Percentiles rank a stretch among this genome's conserved stretches.
Evolutionary conservation across 1,140 invertebrate species (phyloP).

Genomic region (Drosophila nigromelanica): DNA sequence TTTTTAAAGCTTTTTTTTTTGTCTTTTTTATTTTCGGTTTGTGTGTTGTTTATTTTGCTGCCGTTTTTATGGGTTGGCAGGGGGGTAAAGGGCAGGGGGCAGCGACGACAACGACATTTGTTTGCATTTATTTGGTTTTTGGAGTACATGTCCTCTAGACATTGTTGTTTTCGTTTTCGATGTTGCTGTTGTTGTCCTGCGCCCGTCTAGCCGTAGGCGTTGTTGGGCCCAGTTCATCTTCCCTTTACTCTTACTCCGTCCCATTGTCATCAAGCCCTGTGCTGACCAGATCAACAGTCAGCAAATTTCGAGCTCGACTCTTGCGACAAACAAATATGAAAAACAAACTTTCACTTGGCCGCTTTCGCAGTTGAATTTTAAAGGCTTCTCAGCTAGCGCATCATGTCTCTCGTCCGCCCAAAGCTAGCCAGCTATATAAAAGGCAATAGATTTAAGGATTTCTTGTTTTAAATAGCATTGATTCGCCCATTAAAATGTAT

Average conservation of each 20-base stretch:
- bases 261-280: too few relatives aligned
- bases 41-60: conserved; percentile 6
- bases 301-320: conserved; percentile 8
- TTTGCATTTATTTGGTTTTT: conserved; percentile 77
- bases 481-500: conserved; percentile 10
- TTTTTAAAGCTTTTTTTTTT: conserved; percentile 27
- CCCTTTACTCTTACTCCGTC: neutral
- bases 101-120: conserved; percentile 62
- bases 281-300: conserved; percentile 8
- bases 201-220: conserved; percentile 63
- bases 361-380: neutral
- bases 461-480: conserved; percentile 2
- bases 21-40: conserved; percentile 25
- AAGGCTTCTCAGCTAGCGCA: conserved; percentile 4
- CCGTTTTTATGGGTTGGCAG: neutral
- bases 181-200: conserved; percentile 18
- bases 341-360: conserved; percentile 14
- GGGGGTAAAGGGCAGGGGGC: neutral
- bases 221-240: neutral
- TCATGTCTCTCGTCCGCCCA: too few relatives aligned
- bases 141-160: conserved; percentile 44
- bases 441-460: neutral
- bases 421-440: too few relatives aligned
- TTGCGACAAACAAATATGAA: conserved; percentile 8
- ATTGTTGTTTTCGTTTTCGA: conserved; percentile 16